Evolutionary conservation across 2,888 invertebrate genomes (phyloP), one percentile per base, ranked within the genome.

Genomic region (Eugnorisma glareosa): DNA sequence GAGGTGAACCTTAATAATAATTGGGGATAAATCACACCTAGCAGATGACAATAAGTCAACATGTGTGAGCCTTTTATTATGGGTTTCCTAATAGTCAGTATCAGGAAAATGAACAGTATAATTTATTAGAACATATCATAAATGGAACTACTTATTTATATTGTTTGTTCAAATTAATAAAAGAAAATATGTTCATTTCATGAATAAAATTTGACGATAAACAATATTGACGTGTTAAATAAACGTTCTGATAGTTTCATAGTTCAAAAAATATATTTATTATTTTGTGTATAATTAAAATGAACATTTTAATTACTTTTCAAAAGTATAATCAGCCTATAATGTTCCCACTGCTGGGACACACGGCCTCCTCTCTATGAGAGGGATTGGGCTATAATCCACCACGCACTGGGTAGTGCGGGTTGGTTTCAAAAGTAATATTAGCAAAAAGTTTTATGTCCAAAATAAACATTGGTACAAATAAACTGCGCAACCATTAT

Each of bases 41-140:
- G 28, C 24, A 45, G 1, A 51, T 21, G 37, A 80, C 43, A 54
- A 80, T 67, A 45, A 79, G 28, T 81, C 43, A n/a, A 54, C 73
- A 54, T 73, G 11, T 73, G 40, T 35, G 57, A 35, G 43, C 31
- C 43, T 21, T 73, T 66, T 63, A 21, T 21, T 43, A 21, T 10
- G 18, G 61, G 13, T 11, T 51, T 11, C 11, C 48, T 37, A 51
- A 7, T 43, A 54, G 21, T 35, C 40, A 21, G 18, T 67, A 35
- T 73, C 8, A n/a, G 24, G 21, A 28, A 13, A n/a, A 57, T 59
- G 2, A 21, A 15, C 4, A 48, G 18, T 40, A 11, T 71, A 18
- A 57, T 79, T 54, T 79, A n/a, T 54, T 45, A 21, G 15, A 31
- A 48, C 21, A 18, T 40, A 10, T 8, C 48, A 24, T 48, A 28